A percentile compares a stretch with the other conserved stretches of the same genome.
phyloP scores from a whole-genome alignment of 2,797 vertebrate species.

The Anisognathus igniventris region DNA sequence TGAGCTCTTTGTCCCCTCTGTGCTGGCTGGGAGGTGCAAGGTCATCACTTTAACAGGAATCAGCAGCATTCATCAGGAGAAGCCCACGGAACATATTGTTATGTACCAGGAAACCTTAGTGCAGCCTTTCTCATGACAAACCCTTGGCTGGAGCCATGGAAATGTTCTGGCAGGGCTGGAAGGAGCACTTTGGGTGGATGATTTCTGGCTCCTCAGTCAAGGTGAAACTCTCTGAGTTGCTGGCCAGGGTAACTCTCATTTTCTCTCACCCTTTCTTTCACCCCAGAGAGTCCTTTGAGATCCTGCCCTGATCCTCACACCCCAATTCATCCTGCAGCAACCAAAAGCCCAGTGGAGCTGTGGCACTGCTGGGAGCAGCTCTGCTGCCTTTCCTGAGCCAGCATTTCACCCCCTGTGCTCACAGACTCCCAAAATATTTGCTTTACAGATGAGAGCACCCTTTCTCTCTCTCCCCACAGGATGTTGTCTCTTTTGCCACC shows the following conservation, averaged over 20 bases:
- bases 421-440: background rate
- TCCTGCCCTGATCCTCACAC: background rate
- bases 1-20: background rate
- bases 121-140: background rate
- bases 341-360: background rate
- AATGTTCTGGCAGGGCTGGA: slow-evolving; percentile 12
- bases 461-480: background rate
- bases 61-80: background rate
- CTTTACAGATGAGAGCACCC: background rate
- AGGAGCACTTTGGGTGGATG: background rate
- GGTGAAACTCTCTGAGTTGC: background rate
- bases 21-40: background rate
- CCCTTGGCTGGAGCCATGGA: background rate
- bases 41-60: background rate
- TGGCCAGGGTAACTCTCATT: background rate
- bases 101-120: background rate
- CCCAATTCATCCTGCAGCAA: background rate
- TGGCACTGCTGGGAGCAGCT: background rate
- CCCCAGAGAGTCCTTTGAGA: background rate
- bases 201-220: background rate
- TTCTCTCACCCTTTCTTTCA: background rate
- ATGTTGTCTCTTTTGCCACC: background rate
- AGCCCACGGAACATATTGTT: background rate
- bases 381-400: background rate
- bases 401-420: background rate